Evolutionary conservation across 2,888 invertebrate genomes (phyloP), one percentile per base, ranked within the genome.

Genomic region (Anoplius nigerrimus): DNA sequence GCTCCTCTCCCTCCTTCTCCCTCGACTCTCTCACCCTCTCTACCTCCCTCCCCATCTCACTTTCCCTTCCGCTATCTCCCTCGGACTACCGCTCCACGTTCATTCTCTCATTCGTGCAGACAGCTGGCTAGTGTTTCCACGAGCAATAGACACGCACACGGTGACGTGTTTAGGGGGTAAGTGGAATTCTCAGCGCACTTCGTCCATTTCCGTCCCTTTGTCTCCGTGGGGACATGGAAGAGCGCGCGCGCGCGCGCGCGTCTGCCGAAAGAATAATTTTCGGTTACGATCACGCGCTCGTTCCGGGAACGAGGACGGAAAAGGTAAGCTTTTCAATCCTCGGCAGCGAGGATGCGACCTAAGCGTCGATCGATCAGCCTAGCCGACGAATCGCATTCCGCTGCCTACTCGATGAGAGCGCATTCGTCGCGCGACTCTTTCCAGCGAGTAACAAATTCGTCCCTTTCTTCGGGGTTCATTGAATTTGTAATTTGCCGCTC

Each of bases 51-150:
- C 16, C 43, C 27, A 48, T 18, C n/a, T 48, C 48, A 16, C 18
- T 18, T 18, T 48, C 27, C 34, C 34, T 34, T 34, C 34, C 34
- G 34, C 46, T 27, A 34, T 42, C 34, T 52, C 21, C 24, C 60
- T 20, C n/a, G 43, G 46, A 62, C 18, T 51, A 13, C 53, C 43
- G 46, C 66, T 55, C 51, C 53, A 55, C 59, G 48, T 60, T 52
- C 59, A 48, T 46, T 57, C 53, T 66, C 53, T 64, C 52, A 66
- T 43, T 56, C 54, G 73, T 72, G 75, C 76, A 83, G 84, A 84
- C 86, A 87, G 87, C 86, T 86, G 87, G 85, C 82, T 83, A 82
- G 82, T 82, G 84, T 85, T 84, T 83, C 80, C 80, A 75, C 76
- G 74, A 42, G 66, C 43, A 56, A 16, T 34, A 56, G 42, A 56